phyloP scores from a whole-genome alignment of 2,797 vertebrate genomes.

The Apogon hyalosoma region DNA sequence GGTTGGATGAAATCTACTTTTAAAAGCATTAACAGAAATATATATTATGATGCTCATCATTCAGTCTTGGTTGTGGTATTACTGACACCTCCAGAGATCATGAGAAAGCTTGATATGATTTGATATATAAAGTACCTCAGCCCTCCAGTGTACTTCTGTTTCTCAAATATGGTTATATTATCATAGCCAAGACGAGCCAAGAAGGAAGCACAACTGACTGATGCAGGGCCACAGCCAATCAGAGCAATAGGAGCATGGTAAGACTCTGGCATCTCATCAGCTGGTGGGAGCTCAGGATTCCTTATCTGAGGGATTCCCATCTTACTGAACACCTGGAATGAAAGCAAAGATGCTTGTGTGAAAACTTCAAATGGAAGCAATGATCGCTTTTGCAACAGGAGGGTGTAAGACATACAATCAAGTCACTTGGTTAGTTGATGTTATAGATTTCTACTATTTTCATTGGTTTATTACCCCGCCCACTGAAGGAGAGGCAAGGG shows the following conservation, averaged over 20 bases:
- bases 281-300: constrained; percentile 85
- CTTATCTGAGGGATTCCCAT: constrained; percentile 94
- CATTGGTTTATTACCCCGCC: too few relatives aligned
- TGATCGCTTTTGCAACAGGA: too few relatives aligned
- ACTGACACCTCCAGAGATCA: too few relatives aligned
- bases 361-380: not conserved
- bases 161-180: constrained; percentile 94
- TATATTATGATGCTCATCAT: too few relatives aligned
- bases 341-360: not conserved
- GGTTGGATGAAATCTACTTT: too few relatives aligned
- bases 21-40: too few relatives aligned
- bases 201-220: constrained; percentile 93
- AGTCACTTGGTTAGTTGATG: not conserved
- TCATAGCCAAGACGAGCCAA: constrained; percentile 93
- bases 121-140: constrained; percentile 86
- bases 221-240: constrained; percentile 93
- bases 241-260: constrained; percentile 90
- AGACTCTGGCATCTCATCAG: constrained; percentile 86
- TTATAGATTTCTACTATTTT: not conserved
- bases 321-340: constrained; percentile 90
- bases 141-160: constrained; percentile 90
- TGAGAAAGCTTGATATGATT: too few relatives aligned
- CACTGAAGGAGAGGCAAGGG: too few relatives aligned
- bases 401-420: not conserved
- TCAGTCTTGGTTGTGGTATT: too few relatives aligned